Base-by-base conservation (phyloP, 2,888 invertebrate genomes). In the Omphaloscelis lunosa region DNA sequence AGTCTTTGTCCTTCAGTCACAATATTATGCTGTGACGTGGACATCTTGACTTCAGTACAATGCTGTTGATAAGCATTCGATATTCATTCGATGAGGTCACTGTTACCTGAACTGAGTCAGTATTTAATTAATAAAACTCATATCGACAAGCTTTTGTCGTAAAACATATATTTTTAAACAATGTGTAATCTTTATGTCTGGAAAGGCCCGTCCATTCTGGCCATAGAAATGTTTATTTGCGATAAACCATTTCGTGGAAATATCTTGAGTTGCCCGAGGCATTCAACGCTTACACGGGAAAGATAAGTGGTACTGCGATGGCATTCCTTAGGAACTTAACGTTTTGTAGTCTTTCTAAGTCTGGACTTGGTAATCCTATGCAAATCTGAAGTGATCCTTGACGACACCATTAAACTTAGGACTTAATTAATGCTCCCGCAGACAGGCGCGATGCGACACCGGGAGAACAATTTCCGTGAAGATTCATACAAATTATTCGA, bases 41-140 rank as follows among this genome's bases (percentile, higher is more conserved):
- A 41, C 17, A 79, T 82, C 34, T 51, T 61, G 51, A 23, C 15
- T 80, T 70, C 51, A 61, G 68, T 69, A 77, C 56, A 71, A 71
- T 68, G 41, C 56, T 39, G 27, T 61, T 72, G 72, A 81, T 77
- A 77, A 65, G 67, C 48, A 74, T 79, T 65, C 56, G 27, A 61
- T 71, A 53, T 77, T 62, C 34, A 73, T 39, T 45, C 27, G 34
- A 29, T 82, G 73, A 74, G 71, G 83, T 82, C 83, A 73, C 58
- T 23, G 23, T 72, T 61, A 68, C 79, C 63, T 67, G 68, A 27
- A 56, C 34, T 58, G 79, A 78, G 27, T 74, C 71, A 62, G 34
- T 56, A n/a, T 48, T 70, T 45, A 29, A 67, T 72, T 68, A 27
- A 68, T 61, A 70, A 61, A 70, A 82, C 51, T 48, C n/a, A 70